These are phyloP conservation scores for Microdon myrmicae DNA, from an alignment of 2,888 invertebrate genomes.

Conservation along the genomic window DNA sequence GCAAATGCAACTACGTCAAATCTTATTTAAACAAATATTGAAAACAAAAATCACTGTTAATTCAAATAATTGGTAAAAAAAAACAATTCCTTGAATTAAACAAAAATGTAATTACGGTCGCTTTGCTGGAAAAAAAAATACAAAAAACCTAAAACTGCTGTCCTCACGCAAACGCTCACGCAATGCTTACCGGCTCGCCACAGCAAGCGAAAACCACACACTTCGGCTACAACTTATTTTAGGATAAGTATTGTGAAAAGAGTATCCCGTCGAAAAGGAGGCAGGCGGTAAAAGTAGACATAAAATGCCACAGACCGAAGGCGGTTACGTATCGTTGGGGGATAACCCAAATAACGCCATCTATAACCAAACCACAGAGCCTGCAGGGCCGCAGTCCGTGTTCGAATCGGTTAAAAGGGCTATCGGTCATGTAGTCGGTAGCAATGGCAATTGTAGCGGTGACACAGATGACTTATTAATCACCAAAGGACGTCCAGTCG, in stretches of 20 bases:
- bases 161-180: constrained; percentile 37
- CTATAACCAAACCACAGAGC: constrained; percentile 67
- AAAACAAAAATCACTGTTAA: constrained; percentile 11
- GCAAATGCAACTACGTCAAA: constrained; percentile 11
- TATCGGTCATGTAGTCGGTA: constrained; percentile 66
- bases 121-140: constrained; percentile 44
- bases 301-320: constrained; percentile 66
- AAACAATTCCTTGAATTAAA: constrained; percentile 6
- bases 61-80: constrained; percentile 28
- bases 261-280: constrained; percentile 3
- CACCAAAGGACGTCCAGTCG: constrained; percentile 61
- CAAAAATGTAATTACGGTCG: constrained; percentile 44
- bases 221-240: constrained; percentile 1
- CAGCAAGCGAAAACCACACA: constrained; percentile 2
- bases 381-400: constrained; percentile 64
- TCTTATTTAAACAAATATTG: too few relatives aligned
- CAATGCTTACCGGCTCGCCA: constrained; percentile 37
- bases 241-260: constrained; percentile 48
- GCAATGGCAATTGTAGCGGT: constrained; percentile 53
- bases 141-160: too few relatives aligned
- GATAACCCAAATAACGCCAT: constrained; percentile 61
- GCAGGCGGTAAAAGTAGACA: constrained; percentile 5
- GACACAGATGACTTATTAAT: constrained; percentile 63
- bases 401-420: constrained; percentile 66
- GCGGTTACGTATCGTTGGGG: constrained; percentile 66